These are phyloP conservation scores for Adineta ricciae DNA, from an alignment of 2,888 invertebrate genomes.

Conservation along the genomic window DNA sequence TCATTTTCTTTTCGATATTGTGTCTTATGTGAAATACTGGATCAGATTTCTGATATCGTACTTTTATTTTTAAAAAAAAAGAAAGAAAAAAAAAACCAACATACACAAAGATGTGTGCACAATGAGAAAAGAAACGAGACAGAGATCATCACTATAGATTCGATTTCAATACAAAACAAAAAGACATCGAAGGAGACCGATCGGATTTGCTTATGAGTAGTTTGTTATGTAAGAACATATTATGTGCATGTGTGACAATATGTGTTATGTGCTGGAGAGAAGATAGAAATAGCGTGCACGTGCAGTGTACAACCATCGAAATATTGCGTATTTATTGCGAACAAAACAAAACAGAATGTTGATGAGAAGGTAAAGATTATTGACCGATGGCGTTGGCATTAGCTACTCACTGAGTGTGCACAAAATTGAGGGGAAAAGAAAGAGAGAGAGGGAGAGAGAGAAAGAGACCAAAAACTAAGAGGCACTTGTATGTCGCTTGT, in stretches of 20 bases:
- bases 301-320: background rate
- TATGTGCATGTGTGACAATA: background rate
- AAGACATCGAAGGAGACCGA: no score
- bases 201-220: background rate
- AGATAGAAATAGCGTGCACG: background rate
- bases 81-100: background rate
- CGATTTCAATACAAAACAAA: background rate
- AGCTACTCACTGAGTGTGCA: background rate
- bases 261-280: background rate
- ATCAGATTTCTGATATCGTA: background rate
- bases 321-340: slow-evolving; percentile 1
- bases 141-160: background rate
- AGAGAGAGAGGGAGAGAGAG: background rate
- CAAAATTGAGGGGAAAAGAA: background rate
- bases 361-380: background rate
- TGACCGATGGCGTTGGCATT: background rate
- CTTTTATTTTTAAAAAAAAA: background rate
- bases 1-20: no score
- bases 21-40: no score
- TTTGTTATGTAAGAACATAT: background rate
- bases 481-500: background rate
- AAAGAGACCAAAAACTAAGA: background rate
- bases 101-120: background rate
- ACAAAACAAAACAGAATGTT: background rate
- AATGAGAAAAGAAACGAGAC: background rate